Evolutionary conservation across 2,888 invertebrate species (phyloP), one percentile per base, ranked within the genome.

Genomic region (Agrotis clavis): DNA sequence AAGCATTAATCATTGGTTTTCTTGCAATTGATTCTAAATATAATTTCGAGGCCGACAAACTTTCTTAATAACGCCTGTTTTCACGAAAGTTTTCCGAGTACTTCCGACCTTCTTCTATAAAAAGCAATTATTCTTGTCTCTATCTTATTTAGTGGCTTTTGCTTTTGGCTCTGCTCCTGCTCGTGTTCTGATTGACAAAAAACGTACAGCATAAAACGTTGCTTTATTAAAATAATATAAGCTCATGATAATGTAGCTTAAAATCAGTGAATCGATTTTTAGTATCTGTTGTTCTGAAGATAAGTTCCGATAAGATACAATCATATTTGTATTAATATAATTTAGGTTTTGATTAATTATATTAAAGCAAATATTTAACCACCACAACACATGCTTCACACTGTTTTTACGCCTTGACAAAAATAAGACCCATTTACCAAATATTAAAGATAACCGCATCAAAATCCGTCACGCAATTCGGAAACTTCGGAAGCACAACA

Each of bases 1-100:
- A 75, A 57, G 53, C 60, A 79, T 80, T 64, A 76, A 80, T 81
- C 77, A 81, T 81, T 78, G 67, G 74, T 81, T 81, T 74, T 67
- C 70, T 66, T 47, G 48, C 69, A 60, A 78, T 71, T 74, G 61
- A 65, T 19, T 67, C 51, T 54, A 63, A 72, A 68, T 54, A 70
- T 67, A 67, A 78, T 71, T 79, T 72, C 64, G 54, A 53, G 35
- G 57, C n/a, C 57, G 53, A 35, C 14, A 30, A 81, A 80, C 61
- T 80, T 81, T 81, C 41, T 74, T 78, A 74, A 78, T 81, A 81
- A 70, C 69, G 50, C 13, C 48, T 45, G 41, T 53, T 53, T 66
- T 71, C 53, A 35, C 14, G n/a, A 64, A n/a, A 74, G 19, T 67
- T 13, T 64, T 73, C 72, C 53, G 56, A 64, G 57, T 54, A 54